phyloP scores from a whole-genome alignment of 2,888 invertebrate genomes.

The Phytoseiulus persimilis region DNA sequence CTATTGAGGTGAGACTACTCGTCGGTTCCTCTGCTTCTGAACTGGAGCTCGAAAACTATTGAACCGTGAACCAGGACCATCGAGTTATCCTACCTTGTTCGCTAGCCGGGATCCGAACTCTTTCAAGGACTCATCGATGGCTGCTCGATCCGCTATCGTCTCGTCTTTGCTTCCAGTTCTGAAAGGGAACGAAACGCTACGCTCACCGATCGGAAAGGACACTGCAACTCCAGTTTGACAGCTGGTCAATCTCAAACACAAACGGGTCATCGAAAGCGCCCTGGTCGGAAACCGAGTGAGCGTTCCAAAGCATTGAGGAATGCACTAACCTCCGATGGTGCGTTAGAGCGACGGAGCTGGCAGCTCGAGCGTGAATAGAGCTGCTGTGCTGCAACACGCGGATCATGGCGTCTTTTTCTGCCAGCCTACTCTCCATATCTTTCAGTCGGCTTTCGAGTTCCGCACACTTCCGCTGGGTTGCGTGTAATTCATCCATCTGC shows the following conservation, averaged over 20 bases:
- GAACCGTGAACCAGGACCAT: too few species aligned
- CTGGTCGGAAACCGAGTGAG: too few species aligned
- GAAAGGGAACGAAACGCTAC: background rate
- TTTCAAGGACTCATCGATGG: conserved; percentile 67
- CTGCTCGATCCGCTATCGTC: conserved; percentile 43
- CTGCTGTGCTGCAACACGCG: conserved; percentile 63
- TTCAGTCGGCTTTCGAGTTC: conserved; percentile 72
- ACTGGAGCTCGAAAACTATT: too few species aligned
- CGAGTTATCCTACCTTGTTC: conserved; percentile 45
- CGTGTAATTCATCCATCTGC: conserved; percentile 79
- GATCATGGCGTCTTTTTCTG: conserved; percentile 82
- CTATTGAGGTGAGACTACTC: too few species aligned
- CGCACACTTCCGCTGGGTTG: conserved; percentile 72
- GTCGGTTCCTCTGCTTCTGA: too few species aligned
- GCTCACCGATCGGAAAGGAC: too few species aligned
- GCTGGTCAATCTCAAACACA: too few species aligned
- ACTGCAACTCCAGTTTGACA: too few species aligned
- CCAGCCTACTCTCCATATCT: conserved; percentile 74
- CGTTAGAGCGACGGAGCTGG: conserved; percentile 45
- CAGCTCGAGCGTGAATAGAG: conserved; percentile 45
- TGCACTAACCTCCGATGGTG: background rate
- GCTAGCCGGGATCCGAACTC: conserved; percentile 67
- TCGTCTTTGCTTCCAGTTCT: conserved; percentile 41
- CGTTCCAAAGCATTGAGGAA: background rate
- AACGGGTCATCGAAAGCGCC: too few species aligned